These are phyloP conservation scores for Diachasmimorpha longicaudata DNA, from an alignment of 1,140 invertebrate genomes.

Conservation along the genomic window DNA sequence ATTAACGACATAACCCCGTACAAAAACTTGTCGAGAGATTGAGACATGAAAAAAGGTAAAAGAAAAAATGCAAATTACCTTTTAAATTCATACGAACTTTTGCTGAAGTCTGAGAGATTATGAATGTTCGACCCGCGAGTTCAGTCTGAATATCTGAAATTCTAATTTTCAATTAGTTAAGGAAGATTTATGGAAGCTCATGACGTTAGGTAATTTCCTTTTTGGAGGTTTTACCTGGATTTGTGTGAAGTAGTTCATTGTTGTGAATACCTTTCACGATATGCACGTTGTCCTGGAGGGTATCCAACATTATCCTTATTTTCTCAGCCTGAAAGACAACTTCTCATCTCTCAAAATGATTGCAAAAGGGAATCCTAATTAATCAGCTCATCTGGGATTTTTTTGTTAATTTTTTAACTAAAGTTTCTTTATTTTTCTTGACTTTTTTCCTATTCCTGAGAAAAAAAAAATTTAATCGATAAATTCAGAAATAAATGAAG, in stretches of 20 bases:
- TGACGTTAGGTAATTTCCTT: no score
- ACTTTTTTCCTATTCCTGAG: no score
- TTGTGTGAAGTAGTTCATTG: constrained; percentile 65
- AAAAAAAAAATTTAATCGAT: no score
- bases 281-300: constrained; percentile 61
- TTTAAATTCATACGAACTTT: constrained; percentile 49
- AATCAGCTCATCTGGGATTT: no score
- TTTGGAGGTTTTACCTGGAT: constrained; percentile 54
- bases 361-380: no score
- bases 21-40: no score
- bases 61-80: constrained; percentile 44
- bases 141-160: constrained; percentile 66
- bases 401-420: no score
- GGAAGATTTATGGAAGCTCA: not conserved
- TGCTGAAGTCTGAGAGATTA: constrained; percentile 51
- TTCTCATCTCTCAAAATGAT: no score
- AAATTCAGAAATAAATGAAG: no score
- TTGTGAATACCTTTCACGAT: constrained; percentile 65
- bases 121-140: constrained; percentile 58
- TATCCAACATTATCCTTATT: constrained; percentile 61
- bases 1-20: no score
- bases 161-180: constrained; percentile 9
- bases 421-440: no score
- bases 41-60: not conserved
- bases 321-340: constrained; percentile 58